Evolutionary conservation across 2,113 vertebrate genomes (phyloP).

Genomic region (Rafetus swinhoei): DNA sequence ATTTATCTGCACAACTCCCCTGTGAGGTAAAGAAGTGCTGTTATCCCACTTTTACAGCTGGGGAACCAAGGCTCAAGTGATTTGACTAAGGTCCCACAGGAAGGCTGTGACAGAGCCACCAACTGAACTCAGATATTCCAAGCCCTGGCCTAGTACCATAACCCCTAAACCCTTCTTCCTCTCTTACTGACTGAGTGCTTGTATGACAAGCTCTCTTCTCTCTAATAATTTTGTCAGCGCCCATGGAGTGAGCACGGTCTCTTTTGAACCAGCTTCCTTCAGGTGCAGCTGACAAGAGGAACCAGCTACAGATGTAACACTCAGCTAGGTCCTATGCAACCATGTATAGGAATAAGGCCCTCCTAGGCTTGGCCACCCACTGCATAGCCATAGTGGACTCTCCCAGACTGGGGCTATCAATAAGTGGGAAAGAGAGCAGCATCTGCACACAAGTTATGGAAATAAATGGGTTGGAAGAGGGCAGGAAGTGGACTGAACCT

Average conservation of each 20-base stretch:
- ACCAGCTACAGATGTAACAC: neutral
- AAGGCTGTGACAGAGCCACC: neutral
- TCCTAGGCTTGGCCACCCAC: neutral
- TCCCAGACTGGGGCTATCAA: neutral
- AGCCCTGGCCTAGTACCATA: neutral
- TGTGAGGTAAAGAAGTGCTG: neutral
- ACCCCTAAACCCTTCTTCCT: neutral
- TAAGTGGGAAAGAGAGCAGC: neutral
- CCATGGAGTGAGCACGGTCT: neutral
- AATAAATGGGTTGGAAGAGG: neutral
- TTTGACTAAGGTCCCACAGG: neutral
- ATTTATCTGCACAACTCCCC: neutral
- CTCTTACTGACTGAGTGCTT: neutral
- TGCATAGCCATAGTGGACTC: neutral
- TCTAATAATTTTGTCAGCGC: neutral
- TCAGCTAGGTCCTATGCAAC: neutral
- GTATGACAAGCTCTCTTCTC: neutral
- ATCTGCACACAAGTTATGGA: neutral
- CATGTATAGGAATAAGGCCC: neutral
- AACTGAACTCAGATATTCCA: neutral
- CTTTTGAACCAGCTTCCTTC: neutral
- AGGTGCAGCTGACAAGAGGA: neutral
- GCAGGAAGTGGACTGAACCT: neutral
- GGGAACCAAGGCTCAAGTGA: neutral
- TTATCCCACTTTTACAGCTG: neutral